Evolutionary conservation across 2,888 invertebrate genomes (phyloP).

Genomic region (Sphaeridia pumilis): DNA sequence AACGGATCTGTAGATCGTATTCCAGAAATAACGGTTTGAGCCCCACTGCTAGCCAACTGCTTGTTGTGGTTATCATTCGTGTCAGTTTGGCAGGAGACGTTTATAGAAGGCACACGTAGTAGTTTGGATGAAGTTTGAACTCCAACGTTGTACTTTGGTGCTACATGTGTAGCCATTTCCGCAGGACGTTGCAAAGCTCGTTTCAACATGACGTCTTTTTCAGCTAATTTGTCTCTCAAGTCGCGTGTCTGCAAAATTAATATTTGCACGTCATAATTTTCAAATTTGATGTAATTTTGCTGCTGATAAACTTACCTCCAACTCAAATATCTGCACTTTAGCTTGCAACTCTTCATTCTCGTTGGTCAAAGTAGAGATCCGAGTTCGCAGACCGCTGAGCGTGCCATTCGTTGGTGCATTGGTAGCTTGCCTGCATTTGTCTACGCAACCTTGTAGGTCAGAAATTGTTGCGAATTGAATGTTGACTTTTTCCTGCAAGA

Average conservation of each 20-base stretch:
- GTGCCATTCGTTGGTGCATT: conserved; percentile 20
- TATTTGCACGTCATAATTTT: neutral
- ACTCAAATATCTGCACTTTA: conserved; percentile 16
- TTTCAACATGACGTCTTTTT: conserved; percentile 13
- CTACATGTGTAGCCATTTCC: neutral
- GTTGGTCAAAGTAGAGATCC: conserved; percentile 11
- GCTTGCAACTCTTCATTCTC: conserved; percentile 18
- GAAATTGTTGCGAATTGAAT: conserved; percentile 23
- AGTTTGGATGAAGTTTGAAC: conserved; percentile 5
- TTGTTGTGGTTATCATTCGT: too few species aligned
- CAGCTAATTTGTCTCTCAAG: conserved; percentile 6
- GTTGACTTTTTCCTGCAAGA: conserved; percentile 22
- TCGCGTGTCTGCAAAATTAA: conserved; percentile 18
- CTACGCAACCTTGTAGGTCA: conserved; percentile 23
- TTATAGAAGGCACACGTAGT: neutral
- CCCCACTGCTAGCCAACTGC: neutral
- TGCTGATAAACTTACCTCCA: conserved; percentile 16
- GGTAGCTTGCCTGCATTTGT: conserved; percentile 22
- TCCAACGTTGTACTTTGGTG: neutral
- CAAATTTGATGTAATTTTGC: neutral
- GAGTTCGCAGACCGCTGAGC: conserved; percentile 17
- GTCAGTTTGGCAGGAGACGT: conserved; percentile 3
- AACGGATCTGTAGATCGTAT: conserved; percentile 1
- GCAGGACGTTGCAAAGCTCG: conserved; percentile 6
- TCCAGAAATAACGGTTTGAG: conserved; percentile 4